Conservation (phyloP, 2,797 vertebrate species). For the Syndactyla subalaris region DNA sequence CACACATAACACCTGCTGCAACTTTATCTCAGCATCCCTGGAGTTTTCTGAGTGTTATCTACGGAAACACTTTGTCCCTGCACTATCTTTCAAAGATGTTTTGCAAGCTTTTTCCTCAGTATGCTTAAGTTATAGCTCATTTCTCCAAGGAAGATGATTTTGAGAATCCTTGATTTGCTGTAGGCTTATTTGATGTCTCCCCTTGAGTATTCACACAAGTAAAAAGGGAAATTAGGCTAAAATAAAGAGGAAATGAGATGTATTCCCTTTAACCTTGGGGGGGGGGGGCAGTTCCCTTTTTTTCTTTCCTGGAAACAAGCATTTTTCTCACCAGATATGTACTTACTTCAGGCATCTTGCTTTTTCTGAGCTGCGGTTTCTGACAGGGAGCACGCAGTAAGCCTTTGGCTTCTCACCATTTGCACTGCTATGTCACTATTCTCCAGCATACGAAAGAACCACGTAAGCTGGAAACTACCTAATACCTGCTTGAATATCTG, state of each 20-base stretch:
- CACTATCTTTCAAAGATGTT: background rate
- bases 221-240: background rate
- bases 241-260: background rate
- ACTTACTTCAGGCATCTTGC: background rate
- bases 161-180: background rate
- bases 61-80: background rate
- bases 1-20: background rate
- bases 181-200: background rate
- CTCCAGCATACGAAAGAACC: background rate
- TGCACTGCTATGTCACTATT: background rate
- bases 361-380: background rate
- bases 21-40: background rate
- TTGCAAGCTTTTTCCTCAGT: background rate
- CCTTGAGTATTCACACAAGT: background rate
- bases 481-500: background rate
- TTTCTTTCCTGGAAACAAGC: background rate
- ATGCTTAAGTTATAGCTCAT: background rate
- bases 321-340: background rate
- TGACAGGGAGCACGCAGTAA: background rate
- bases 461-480: background rate
- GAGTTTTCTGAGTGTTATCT: background rate
- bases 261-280: background rate
- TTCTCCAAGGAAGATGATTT: conserved; percentile 8
- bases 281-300: background rate
- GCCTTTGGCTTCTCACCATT: background rate